These are phyloP conservation scores for Arenicola marina DNA, from an alignment of 2,888 invertebrate species.

Conservation along the genomic window DNA sequence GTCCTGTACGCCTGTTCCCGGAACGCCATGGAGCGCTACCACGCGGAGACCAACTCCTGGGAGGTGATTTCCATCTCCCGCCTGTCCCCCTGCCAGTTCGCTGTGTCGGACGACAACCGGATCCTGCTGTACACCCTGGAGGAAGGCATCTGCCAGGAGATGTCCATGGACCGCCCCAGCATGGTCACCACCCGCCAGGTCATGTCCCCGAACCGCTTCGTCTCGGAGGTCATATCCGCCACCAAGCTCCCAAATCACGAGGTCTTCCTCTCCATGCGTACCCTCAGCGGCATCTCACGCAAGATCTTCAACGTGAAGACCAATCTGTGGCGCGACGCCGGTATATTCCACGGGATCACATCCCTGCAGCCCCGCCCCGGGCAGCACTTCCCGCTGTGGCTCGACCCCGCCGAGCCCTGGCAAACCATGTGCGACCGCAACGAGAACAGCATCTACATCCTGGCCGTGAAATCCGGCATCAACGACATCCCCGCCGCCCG, in stretches of 20 bases:
- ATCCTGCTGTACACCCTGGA: constrained; percentile 25
- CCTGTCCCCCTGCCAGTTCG: constrained; percentile 26
- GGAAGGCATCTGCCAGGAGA: constrained; percentile 22
- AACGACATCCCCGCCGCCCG: constrained; percentile 10
- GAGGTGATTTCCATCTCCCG: constrained; percentile 13
- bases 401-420: constrained; percentile 25
- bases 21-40: constrained; percentile 21
- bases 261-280: constrained; percentile 23
- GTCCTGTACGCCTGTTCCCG: constrained; percentile 22
- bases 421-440: constrained; percentile 19
- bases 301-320: constrained; percentile 29
- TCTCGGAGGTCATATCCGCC: constrained; percentile 16
- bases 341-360: constrained; percentile 12
- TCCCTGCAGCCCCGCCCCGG: constrained; percentile 20
- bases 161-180: constrained; percentile 18
- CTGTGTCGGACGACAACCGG: constrained; percentile 19
- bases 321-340: constrained; percentile 28
- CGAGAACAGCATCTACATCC: constrained; percentile 9
- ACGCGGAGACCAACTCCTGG: constrained; percentile 19
- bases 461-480: constrained; percentile 15
- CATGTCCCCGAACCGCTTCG: constrained; percentile 27
- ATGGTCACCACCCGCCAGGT: constrained; percentile 22
- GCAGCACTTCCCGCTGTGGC: constrained; percentile 18
- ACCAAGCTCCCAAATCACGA: constrained; percentile 26
- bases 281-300: constrained; percentile 20